Conservation (phyloP, 2,888 invertebrate species). For the Trypoxylon attenuatum region DNA sequence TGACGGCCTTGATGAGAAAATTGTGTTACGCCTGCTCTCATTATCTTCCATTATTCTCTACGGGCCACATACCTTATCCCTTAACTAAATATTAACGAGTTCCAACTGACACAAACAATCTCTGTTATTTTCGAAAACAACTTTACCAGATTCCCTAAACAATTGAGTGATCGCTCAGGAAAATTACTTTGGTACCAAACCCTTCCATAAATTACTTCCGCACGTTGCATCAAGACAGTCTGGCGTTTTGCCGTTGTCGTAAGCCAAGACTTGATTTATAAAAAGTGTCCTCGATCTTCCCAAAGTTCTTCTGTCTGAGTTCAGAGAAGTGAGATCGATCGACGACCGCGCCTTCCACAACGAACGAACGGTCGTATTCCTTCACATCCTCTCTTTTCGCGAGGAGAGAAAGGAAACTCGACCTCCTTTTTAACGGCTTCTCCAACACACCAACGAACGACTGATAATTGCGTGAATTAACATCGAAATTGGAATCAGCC, state of each 20-base stretch:
- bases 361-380: background rate
- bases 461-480: constrained; percentile 46
- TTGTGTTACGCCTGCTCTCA: no score
- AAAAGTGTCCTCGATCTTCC: background rate
- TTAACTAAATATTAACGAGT: no score
- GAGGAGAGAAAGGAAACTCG: constrained; percentile 66
- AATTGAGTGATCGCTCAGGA: no score
- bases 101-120: no score
- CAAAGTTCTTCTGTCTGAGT: background rate
- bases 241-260: background rate
- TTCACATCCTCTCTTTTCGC: constrained; percentile 37
- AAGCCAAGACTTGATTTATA: background rate
- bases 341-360: constrained; percentile 46
- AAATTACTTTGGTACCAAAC: no score
- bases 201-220: no score
- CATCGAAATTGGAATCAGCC: constrained; percentile 24
- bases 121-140: no score
- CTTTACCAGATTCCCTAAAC: no score
- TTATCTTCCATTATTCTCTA: no score
- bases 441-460: constrained; percentile 23
- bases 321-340: background rate
- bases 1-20: no score
- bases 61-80: no score
- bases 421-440: constrained; percentile 64
- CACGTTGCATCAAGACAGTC: no score